Base-by-base conservation (phyloP, 2,797 vertebrate species). In the Enteromius mattozi region DNA sequence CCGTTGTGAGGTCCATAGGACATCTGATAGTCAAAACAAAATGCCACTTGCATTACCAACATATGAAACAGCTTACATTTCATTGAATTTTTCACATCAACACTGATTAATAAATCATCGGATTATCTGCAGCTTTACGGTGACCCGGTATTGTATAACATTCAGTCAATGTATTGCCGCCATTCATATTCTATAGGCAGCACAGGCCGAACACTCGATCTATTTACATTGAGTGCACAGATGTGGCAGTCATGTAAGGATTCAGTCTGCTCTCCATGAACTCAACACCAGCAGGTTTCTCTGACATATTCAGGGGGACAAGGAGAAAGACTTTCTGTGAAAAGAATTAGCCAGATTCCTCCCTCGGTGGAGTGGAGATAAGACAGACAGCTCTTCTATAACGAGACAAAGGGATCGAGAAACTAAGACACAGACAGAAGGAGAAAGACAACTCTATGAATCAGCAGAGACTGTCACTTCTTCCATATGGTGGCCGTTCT, bases 401-500 rank as follows among this genome's bases (percentile, higher is more conserved):
- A 35, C 42, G 24, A 79, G 42, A 75, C 80, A 85, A 69, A 75
- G 71, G 51, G 40, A 76, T 66, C 66, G 35, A 35, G 24, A 14
- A 59, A 35, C 30, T 56, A 24, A 59, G 56, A 91, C 88, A 89
- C 87, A 85, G 75, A 24, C 4, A 75, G 33, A 40, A 49, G 71
- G 83, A 89, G 89, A 86, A 86, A 90, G 91, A 91, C 91, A 92
- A 93, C 91, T 92, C 91, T 92, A 93, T 93, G 93, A 95, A 93
- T 94, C 92, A 94, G 92, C 92, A 93, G 90, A 88, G 87, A 66
- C 76, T 54, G 93, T 95, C 91, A 90, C 78, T 93, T 93, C 87
- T 90, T 92, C 89, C 92, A 94, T 93, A 95, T 94, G 93, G 92
- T 90, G 90, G 86, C 90, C 90, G 54, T 91, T 88, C 91, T 92